Evolutionary conservation across 2,113 vertebrate species (phyloP), one percentile per base, ranked within the genome.

Genomic region (Blennius ocellaris): DNA sequence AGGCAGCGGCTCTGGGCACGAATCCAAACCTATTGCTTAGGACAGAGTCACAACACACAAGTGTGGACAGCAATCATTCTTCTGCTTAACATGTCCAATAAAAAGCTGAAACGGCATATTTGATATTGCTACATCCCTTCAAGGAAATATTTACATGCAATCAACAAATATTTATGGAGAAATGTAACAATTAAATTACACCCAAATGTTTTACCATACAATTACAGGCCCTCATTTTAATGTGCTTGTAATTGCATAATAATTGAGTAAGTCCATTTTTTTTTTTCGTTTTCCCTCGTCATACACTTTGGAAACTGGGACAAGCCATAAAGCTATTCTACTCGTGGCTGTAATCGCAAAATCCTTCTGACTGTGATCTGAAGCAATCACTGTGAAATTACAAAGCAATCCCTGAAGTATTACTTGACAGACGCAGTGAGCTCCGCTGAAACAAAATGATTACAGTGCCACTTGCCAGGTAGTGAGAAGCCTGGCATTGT

Each of bases 1-100:
- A 5, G 94, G 94, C 75, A 94, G 94, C 1, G 97, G 97, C 85
- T 99, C 97, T 77, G 97, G 97, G 90, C 97, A 99, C 55, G 97
- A 99, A 90, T 98, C 96, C 92, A 99, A 95, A 94, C 97, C 97
- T 93, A 99, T 98, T 92, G 96, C 97, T 99, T 93, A 84, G 90
- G 84, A 91, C 87, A 93, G 87, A 92, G 92, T 89, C 91, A 92
- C 84, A 90, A 92, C 90, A 92, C 89, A 91, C 78, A 89, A 81
- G 83, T 89, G 88, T 80, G 56, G 89, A 90, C 89, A 89, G 89
- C 87, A 4, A 90, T 93, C 81, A 92, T 87, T 92, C 87, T 89
- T 83, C 88, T 90, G 90, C 85, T 66, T 36, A 52, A 49, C 6
- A 40, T 9, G 10, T 30, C 21, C 21, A 30, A 2, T 30, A 30